Conservation (phyloP, 2,113 vertebrate genomes). For the Zosterops borbonicus region DNA sequence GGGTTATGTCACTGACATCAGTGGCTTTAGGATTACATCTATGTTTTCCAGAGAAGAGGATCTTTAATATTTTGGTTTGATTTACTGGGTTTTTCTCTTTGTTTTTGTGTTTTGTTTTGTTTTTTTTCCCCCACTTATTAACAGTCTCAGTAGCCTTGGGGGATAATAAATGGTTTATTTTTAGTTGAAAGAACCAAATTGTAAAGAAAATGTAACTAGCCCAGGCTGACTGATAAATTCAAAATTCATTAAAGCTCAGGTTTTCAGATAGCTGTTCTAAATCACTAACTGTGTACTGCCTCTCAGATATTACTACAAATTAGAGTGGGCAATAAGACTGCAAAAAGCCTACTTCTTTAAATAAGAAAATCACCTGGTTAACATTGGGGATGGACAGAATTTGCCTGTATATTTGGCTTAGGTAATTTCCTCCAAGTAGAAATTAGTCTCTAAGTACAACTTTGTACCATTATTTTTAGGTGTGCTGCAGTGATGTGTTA, state of each 20-base stretch:
- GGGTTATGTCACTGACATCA: background rate
- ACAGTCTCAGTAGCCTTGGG: background rate
- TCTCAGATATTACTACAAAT: background rate
- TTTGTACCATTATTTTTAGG: background rate
- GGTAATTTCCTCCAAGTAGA: background rate
- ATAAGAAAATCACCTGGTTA: background rate
- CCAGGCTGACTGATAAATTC: background rate
- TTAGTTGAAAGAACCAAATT: background rate
- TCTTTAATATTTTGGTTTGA: background rate
- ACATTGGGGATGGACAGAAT: background rate
- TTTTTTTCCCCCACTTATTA: background rate
- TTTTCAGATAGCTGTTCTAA: background rate
- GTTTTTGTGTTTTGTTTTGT: background rate
- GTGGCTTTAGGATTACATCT: background rate
- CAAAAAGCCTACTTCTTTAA: background rate
- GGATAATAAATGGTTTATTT: background rate
- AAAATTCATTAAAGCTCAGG: background rate
- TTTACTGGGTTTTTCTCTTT: background rate
- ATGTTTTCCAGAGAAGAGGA: background rate
- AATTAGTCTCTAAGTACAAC: background rate
- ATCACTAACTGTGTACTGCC: background rate
- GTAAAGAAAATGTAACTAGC: background rate
- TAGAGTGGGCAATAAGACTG: background rate
- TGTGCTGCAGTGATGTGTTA: background rate
- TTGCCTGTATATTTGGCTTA: background rate